Conservation (phyloP, 2,888 invertebrate genomes). For the Lasioglossum lativentre region DNA sequence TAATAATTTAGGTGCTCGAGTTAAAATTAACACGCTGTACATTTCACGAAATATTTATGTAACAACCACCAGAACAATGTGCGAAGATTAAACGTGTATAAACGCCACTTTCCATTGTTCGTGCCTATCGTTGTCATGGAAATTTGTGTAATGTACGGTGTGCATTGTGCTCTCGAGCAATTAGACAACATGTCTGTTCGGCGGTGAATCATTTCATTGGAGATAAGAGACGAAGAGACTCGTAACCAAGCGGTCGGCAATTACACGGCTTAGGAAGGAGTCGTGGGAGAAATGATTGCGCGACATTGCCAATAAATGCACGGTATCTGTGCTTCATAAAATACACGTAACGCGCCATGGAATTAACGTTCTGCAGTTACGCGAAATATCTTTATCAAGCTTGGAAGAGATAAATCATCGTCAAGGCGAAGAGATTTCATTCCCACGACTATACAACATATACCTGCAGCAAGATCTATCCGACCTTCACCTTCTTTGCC, state of each 20-base stretch:
- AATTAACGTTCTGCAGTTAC: conserved; percentile 4
- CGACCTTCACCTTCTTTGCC: conserved; percentile 70
- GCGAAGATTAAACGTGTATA: not conserved
- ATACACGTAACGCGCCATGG: not conserved
- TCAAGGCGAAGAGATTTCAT: conserved; percentile 35
- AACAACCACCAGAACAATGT: not conserved
- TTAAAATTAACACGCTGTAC: no score
- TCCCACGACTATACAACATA: conserved; percentile 46
- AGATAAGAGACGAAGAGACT: not conserved
- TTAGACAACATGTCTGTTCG: not conserved
- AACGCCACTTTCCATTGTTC: not conserved
- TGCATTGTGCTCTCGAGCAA: not conserved
- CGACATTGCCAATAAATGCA: conserved; percentile 12
- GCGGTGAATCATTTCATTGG: conserved; percentile 1
- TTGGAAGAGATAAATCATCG: conserved; percentile 29
- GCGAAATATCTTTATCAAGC: conserved; percentile 13
- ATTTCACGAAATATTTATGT: not conserved
- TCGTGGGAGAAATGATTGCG: not conserved
- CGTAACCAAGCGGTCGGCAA: not conserved
- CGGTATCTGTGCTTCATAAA: not conserved
- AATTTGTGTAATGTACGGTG: not conserved
- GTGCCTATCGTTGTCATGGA: not conserved
- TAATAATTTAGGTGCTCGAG: no score
- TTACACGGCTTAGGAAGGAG: not conserved
- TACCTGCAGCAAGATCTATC: conserved; percentile 40